A percentile compares a stretch with the other conserved stretches of the same genome.
Conservation (phyloP, 2,888 invertebrate species). For the Crepidodera aurea region DNA sequence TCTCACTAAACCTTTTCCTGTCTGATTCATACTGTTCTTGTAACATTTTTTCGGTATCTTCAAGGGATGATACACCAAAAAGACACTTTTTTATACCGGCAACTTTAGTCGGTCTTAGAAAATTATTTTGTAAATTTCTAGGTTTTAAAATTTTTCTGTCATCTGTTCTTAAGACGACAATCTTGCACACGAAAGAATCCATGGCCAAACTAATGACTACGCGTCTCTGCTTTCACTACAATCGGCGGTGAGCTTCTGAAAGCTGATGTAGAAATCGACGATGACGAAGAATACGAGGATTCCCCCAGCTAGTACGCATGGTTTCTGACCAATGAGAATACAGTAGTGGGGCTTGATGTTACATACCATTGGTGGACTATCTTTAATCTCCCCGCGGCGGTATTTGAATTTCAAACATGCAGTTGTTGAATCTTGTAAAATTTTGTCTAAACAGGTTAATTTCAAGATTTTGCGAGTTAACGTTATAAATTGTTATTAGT, state of each 20-base stretch:
- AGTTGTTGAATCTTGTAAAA: neutral
- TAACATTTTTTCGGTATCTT: slow-evolving; percentile 67
- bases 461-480: slow-evolving; percentile 5
- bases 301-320: slow-evolving; percentile 10
- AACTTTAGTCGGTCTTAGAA: slow-evolving; percentile 22
- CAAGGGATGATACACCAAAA: slow-evolving; percentile 68
- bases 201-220: slow-evolving; percentile 9
- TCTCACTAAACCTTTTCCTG: slow-evolving; percentile 66
- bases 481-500: too few relatives aligned
- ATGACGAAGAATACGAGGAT: neutral
- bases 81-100: slow-evolving; percentile 64
- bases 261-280: neutral
- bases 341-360: neutral
- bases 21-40: slow-evolving; percentile 69
- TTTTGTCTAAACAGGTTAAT: slow-evolving; percentile 7
- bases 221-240: neutral
- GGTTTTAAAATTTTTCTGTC: slow-evolving; percentile 37
- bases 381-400: neutral
- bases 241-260: neutral
- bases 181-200: slow-evolving; percentile 42
- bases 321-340: slow-evolving; percentile 12
- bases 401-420: neutral
- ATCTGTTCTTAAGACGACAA: slow-evolving; percentile 39
- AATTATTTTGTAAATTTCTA: slow-evolving; percentile 31
- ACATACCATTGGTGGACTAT: neutral